These are phyloP conservation scores for Brachyhypopomus gauderio DNA, from an alignment of 2,113 vertebrate species.

Conservation along the genomic window DNA sequence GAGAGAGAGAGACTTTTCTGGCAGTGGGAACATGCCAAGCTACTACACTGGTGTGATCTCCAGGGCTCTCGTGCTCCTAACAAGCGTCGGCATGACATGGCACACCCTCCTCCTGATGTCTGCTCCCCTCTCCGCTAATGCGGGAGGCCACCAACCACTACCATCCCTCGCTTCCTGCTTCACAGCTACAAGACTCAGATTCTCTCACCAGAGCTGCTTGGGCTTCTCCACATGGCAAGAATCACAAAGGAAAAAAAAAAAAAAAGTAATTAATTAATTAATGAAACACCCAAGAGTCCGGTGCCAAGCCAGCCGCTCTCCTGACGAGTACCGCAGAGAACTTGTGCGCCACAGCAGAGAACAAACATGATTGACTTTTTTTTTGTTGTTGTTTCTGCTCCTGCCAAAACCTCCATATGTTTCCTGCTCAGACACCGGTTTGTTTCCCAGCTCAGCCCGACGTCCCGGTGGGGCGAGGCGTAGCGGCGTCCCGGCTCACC, in stretches of 20 bases:
- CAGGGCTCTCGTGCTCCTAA: background rate
- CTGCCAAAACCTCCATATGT: no score
- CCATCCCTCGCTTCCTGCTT: constrained; percentile 1
- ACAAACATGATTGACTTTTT: no score
- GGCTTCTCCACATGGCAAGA: background rate
- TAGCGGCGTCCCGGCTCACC: constrained; percentile 67
- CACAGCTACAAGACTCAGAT: background rate
- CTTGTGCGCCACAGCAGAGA: no score
- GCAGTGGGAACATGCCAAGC: background rate
- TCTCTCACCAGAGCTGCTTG: background rate
- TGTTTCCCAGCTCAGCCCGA: no score
- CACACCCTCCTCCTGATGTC: background rate
- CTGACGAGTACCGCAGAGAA: no score
- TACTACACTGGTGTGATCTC: background rate
- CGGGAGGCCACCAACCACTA: background rate
- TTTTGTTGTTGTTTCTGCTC: no score
- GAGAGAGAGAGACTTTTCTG: background rate
- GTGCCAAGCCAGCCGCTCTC: no score
- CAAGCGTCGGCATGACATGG: constrained; percentile 13
- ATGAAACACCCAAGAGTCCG: background rate
- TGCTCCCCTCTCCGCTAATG: background rate
- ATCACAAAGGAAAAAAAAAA: background rate
- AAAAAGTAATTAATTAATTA: no score
- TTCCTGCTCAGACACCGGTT: no score
- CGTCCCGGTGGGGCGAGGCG: no score